phyloP scores from a whole-genome alignment of 2,113 vertebrate species.

The Rhea pennata region DNA sequence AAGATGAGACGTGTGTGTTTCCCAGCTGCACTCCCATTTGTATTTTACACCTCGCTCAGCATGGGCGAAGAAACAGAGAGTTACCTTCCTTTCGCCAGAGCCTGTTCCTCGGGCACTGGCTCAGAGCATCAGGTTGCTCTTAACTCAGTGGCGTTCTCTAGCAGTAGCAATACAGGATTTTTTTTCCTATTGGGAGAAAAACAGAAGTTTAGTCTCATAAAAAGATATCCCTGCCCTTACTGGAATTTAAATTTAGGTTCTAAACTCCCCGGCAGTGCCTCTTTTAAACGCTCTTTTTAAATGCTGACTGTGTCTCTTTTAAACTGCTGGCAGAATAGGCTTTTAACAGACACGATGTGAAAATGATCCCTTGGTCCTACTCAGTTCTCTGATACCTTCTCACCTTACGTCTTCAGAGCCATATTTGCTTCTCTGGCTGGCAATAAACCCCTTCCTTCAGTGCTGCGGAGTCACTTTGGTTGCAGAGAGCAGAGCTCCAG shows the following conservation, averaged over 20 bases:
- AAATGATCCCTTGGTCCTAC: background rate
- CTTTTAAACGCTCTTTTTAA: slow-evolving; percentile 4
- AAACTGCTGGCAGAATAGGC: slow-evolving; percentile 7
- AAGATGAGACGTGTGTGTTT: background rate
- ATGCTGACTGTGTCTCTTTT: background rate
- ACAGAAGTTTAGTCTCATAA: background rate
- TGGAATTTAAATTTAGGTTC: slow-evolving; percentile 2
- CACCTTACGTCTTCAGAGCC: slow-evolving; percentile 16
- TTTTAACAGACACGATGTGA: background rate
- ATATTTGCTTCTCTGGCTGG: background rate
- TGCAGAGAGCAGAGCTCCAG: background rate
- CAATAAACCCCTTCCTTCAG: background rate
- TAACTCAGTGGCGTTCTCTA: background rate
- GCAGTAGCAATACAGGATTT: background rate
- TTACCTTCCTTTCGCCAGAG: background rate
- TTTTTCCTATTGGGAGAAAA: background rate
- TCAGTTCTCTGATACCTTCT: background rate
- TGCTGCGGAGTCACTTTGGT: background rate
- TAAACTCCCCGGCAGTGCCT: background rate
- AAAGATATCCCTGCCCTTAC: background rate
- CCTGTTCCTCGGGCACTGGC: accelerated
- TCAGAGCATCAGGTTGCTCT: background rate
- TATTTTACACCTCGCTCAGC: background rate
- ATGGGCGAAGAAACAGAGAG: accelerated
- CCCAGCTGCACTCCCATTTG: background rate